Evolutionary conservation across 2,797 vertebrate genomes (phyloP).

Genomic region (Melanotaenia nigrans): DNA sequence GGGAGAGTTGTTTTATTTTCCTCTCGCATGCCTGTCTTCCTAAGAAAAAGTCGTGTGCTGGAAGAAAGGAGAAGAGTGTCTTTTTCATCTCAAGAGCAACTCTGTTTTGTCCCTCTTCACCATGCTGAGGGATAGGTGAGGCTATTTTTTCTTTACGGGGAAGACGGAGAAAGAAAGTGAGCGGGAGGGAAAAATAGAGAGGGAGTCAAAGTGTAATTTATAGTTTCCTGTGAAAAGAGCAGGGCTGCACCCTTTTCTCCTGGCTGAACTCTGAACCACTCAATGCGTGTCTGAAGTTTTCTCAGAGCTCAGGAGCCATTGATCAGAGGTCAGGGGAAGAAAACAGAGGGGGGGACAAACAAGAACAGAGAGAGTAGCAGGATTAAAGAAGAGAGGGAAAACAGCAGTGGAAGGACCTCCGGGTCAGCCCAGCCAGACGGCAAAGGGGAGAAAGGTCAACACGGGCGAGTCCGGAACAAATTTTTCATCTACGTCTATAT

Average conservation of each 20-base stretch:
- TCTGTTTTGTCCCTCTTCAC: constrained; percentile 49
- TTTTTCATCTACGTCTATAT: constrained; percentile 21
- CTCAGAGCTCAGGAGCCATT: constrained; percentile 64
- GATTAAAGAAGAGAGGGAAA: constrained; percentile 63
- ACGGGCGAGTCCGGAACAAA: constrained; percentile 15
- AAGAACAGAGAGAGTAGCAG: constrained; percentile 52
- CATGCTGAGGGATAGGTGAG: constrained; percentile 61
- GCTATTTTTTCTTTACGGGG: constrained; percentile 30
- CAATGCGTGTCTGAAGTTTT: constrained; percentile 70
- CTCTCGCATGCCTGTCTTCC: constrained; percentile 56
- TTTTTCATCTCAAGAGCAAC: constrained; percentile 30
- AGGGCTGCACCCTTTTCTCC: constrained; percentile 75
- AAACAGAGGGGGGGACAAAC: constrained; percentile 55
- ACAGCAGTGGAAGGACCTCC: constrained; percentile 57
- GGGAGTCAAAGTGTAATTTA: constrained; percentile 83
- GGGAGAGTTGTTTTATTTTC: constrained; percentile 46
- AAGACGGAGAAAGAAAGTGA: constrained; percentile 44
- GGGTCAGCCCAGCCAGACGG: constrained; percentile 66
- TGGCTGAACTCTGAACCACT: constrained; percentile 80
- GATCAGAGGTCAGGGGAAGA: constrained; percentile 68
- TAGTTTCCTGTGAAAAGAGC: constrained; percentile 84
- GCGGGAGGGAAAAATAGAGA: constrained; percentile 56
- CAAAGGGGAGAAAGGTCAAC: constrained; percentile 72
- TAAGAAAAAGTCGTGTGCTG: constrained; percentile 50
- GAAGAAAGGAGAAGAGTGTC: constrained; percentile 38